Evolutionary conservation across 1,140 invertebrate species (phyloP), one percentile per base, ranked within the genome.

Genomic region (Meteorus sp.): DNA sequence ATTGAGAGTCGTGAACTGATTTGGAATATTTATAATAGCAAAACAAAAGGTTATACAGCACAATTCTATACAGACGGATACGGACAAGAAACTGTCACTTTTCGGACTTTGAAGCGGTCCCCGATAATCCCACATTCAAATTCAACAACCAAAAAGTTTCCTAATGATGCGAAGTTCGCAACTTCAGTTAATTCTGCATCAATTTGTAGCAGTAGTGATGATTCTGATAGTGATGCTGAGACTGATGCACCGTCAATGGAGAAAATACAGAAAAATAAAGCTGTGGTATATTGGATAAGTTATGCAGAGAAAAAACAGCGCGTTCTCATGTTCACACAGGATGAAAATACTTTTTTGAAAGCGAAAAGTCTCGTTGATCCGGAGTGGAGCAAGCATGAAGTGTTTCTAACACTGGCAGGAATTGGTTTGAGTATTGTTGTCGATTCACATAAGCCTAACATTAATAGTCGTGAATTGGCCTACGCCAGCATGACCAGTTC

Each of bases 21-120:
- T 41, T 93, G 92, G 91, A 93, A 92, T 70, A 85, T 92, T 9
- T 93, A 92, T 69, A 91, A 90, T 61, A 87, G 89, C 64, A 91
- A 91, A 68, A 86, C 85, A 17, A 83, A 85, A 59, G 89, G 89
- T 53, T 90, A 88, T 66, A 73, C 81, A 7, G 86, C 88, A 17
- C 84, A 88, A 64, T 88, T 92, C 61, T 81, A 78, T 47, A 90
- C 88, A 84, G 73, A 84, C 61, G 80, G 78, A 29, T 88, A 82
- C 68, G 89, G 88, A 0, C 84, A 88, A 72, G 87, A 89, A 75
- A 81, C 81, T 69, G 85, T 91, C 1, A 83, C 83, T 53, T 86
- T 89, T 37, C 84, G 88, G 56, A 88, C 85, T 15, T 81, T 89
- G 0, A 84, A 62, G 63, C 83, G 60, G 65, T 77, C 58, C 6